Percentiles rank a stretch among this genome's conserved stretches.
phyloP scores from a whole-genome alignment of 2,797 vertebrate genomes.

The Premnoplex brunnescens region DNA sequence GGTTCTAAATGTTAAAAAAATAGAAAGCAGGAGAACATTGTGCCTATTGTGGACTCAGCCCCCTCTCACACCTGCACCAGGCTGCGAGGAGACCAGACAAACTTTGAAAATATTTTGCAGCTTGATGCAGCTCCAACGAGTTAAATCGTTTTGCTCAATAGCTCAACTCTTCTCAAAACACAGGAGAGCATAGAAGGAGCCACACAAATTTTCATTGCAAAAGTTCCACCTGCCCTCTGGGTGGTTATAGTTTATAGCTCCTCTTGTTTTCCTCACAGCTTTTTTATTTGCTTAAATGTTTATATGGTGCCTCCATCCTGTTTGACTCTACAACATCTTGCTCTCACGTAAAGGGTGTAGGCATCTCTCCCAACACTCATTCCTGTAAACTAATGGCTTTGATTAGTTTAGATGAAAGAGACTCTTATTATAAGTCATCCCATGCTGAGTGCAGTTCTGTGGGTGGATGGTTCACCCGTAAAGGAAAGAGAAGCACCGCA shows the following conservation, averaged over 20 bases:
- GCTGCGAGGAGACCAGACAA: background rate
- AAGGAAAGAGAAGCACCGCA: background rate
- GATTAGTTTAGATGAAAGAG: conserved; percentile 61
- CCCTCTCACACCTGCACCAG: background rate
- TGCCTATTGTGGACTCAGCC: background rate
- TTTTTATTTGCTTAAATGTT: conserved; percentile 8
- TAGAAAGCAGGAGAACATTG: background rate
- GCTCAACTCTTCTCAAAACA: background rate
- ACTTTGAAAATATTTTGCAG: background rate
- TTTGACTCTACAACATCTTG: background rate
- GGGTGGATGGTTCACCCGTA: conserved; percentile 20
- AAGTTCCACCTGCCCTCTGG: conserved; percentile 43
- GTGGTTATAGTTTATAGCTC: conserved; percentile 38
- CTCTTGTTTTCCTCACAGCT: conserved; percentile 42
- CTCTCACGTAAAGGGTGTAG: background rate
- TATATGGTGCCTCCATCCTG: background rate
- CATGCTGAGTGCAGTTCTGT: conserved; percentile 12
- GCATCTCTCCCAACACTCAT: background rate
- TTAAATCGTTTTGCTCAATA: background rate
- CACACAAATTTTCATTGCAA: background rate
- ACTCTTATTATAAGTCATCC: conserved; percentile 9
- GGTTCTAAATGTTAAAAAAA: background rate
- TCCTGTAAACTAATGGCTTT: conserved; percentile 61
- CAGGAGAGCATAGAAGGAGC: background rate
- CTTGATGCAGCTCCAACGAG: background rate